These are phyloP conservation scores for Chanos chanos DNA, from an alignment of 2,797 vertebrate species.

Conservation along the genomic window DNA sequence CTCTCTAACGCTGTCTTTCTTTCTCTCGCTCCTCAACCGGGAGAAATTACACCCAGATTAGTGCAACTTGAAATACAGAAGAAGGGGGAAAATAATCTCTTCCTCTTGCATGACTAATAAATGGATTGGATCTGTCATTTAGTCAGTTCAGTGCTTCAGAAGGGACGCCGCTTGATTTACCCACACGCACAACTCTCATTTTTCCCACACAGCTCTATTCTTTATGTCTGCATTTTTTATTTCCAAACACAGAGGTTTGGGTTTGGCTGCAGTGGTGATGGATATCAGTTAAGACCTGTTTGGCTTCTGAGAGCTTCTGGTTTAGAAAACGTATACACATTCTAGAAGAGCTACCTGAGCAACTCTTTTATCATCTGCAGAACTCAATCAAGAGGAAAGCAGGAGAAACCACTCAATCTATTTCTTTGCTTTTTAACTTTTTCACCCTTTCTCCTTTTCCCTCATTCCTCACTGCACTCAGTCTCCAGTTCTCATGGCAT, in stretches of 20 bases:
- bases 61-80: conserved; percentile 27
- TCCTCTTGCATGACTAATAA: conserved; percentile 53
- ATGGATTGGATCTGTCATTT: conserved; percentile 50
- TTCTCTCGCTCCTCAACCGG: conserved; percentile 9
- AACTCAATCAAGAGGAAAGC: conserved; percentile 30
- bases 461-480: too few relatives aligned
- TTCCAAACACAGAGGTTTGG: conserved; percentile 47
- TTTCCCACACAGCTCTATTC: conserved; percentile 56
- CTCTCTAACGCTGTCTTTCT: conserved; percentile 29
- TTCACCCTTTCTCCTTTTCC: neutral
- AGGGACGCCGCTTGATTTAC: conserved; percentile 47
- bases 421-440: conserved; percentile 4
- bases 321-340: conserved; percentile 38
- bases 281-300: conserved; percentile 56
- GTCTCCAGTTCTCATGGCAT: neutral
- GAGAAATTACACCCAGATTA: conserved; percentile 40
- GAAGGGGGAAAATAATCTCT: conserved; percentile 22
- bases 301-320: conserved; percentile 55
- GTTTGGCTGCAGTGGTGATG: conserved; percentile 54
- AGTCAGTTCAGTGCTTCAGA: conserved; percentile 44
- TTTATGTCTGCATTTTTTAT: conserved; percentile 41
- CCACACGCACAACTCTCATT: conserved; percentile 40
- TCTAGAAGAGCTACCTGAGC: conserved; percentile 34
- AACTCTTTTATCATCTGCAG: conserved; percentile 40
- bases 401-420: conserved; percentile 3